Conservation (phyloP, 2,888 invertebrate species). For the Abrostola tripartita region DNA sequence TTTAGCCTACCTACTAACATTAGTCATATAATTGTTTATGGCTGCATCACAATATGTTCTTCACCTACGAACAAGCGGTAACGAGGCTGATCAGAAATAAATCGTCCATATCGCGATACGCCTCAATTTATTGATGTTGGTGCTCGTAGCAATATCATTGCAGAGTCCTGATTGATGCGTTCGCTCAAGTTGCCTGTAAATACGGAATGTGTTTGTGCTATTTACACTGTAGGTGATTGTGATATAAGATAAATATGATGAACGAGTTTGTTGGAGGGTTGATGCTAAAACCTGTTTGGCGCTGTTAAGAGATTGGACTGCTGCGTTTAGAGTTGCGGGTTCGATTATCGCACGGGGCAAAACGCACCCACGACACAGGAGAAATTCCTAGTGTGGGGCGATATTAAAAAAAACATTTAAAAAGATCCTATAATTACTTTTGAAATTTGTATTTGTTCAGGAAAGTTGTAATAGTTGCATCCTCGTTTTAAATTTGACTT, state of each 20-base stretch:
- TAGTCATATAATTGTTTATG: constrained; percentile 19
- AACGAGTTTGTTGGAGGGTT: neutral
- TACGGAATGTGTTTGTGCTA: constrained; percentile 43
- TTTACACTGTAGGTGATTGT: constrained; percentile 39
- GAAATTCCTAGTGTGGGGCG: too few species aligned
- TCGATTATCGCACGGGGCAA: too few species aligned
- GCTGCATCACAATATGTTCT: constrained; percentile 37
- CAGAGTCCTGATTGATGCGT: constrained; percentile 56
- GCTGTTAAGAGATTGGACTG: neutral
- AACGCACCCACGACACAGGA: too few species aligned
- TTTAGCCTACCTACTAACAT: neutral
- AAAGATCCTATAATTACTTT: too few species aligned
- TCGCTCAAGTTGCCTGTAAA: constrained; percentile 49
- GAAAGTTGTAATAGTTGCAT: too few species aligned
- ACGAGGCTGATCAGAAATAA: constrained; percentile 44
- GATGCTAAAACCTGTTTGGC: neutral
- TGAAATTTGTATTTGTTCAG: too few species aligned
- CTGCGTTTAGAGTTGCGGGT: too few species aligned
- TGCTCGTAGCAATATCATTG: constrained; percentile 51
- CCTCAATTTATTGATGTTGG: constrained; percentile 56
- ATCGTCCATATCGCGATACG: constrained; percentile 44
- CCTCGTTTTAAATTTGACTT: too few species aligned
- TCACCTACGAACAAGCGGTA: constrained; percentile 49
- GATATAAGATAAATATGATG: constrained; percentile 34
- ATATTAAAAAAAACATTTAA: too few species aligned